Base-by-base conservation (phyloP, 1,140 invertebrate species). In the Cotesia glomerata region DNA sequence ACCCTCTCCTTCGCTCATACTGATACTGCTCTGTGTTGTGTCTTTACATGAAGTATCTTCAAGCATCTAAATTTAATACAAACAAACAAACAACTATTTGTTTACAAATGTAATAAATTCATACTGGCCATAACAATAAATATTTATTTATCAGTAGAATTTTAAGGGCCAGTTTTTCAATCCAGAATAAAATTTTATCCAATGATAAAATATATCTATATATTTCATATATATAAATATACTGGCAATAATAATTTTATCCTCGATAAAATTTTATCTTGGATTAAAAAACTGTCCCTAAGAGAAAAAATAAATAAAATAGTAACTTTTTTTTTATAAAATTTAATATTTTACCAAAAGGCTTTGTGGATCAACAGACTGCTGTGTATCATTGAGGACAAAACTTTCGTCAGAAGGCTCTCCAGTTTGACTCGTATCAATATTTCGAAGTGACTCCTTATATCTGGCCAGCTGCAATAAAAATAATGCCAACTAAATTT, bases 1-100 rank as follows among this genome's bases (percentile, higher is more conserved):
- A 5, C 80, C 84, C 70, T 87, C 86, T 58, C 84, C 85, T 74
- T 87, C 86, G 32, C 85, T 87, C 77, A 86, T 81, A n/a, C 83
- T 85, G 11, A 85, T 77, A 18, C 82, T 85, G 18, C 82, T 84
- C 26, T 84, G 77, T 1, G 82, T 84, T 32, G 84, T 65, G 52
- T 85, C 83, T 58, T 77, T 76, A 2, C 79, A 84, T 0, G 80
- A 83, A 45, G 74, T 69, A 51, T 78, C 80, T 49, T 84, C 82
- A 13, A 78, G 76, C 32, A 69, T 71, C 82, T 85, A 14, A 39
- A n/a, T 13, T 3, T 59, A 73, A 52, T 65, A 18, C 56, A 18
- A 63, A 56, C n/a, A 11, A 18, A n/a, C 4, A 11, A 66, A 26
- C n/a, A 32, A 51, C 14, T 45, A 39, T 36, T 36, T 58, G 2